Evolutionary conservation across 2,113 vertebrate species (phyloP).

Genomic region (Pyrgilauda ruficollis): DNA sequence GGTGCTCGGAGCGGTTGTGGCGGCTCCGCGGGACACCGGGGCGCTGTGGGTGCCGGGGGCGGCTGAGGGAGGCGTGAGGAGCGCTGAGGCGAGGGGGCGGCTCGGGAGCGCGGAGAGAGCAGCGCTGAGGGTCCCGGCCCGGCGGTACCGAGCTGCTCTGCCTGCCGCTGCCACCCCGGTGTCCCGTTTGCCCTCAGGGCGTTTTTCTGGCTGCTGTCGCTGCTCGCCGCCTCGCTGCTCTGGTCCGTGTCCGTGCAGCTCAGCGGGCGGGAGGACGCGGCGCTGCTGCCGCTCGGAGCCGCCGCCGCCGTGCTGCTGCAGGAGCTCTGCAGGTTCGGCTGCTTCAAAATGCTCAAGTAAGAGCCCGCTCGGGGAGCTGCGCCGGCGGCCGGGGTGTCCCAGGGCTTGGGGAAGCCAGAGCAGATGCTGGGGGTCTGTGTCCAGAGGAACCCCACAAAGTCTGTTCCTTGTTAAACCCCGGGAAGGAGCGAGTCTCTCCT

Average conservation of each 20-base stretch:
- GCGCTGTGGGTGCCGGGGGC: not conserved
- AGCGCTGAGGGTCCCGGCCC: not conserved
- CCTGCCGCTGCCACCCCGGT: fast-evolving
- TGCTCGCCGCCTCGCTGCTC: constrained; percentile 74
- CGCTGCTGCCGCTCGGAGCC: constrained; percentile 73
- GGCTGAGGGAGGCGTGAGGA: no score
- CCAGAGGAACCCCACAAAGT: not conserved
- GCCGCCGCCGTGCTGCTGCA: constrained; percentile 77
- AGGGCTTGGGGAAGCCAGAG: fast-evolving
- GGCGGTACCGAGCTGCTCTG: not conserved
- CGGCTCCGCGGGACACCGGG: not conserved
- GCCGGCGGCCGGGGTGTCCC: not conserved
- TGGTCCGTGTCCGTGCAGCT: constrained; percentile 73
- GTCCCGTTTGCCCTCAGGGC: constrained; percentile 19
- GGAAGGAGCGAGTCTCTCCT: fast-evolving
- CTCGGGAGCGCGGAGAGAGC: no score
- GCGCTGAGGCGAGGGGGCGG: no score
- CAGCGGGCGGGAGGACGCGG: constrained; percentile 62
- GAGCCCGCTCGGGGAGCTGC: not conserved
- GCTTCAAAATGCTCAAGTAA: constrained; percentile 80
- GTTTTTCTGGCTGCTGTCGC: constrained; percentile 78
- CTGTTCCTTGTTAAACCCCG: not conserved
- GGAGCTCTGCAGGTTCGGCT: constrained; percentile 74
- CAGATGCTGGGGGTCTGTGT: not conserved
- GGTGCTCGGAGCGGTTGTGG: not conserved